phyloP scores from a whole-genome alignment of 2,888 invertebrate species.

The Lacanobia wlatinum region DNA sequence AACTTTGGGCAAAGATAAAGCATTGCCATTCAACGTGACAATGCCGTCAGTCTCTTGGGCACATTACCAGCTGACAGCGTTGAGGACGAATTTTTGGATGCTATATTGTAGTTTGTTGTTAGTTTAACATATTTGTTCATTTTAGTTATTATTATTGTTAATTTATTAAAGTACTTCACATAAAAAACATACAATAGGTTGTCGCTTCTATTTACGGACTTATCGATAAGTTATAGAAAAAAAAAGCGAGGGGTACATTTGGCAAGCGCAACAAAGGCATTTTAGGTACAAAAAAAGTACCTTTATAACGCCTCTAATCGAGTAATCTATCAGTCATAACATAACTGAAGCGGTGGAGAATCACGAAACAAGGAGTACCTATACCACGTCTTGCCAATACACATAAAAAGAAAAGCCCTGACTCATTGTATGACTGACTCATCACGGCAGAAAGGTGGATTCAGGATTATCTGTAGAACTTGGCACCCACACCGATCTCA shows the following conservation, averaged over 20 bases:
- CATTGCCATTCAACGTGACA: too few relatives aligned
- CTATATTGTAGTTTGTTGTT: too few relatives aligned
- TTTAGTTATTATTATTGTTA: too few relatives aligned
- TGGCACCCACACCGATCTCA: too few relatives aligned
- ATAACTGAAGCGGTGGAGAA: constrained; percentile 12
- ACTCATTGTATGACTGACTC: background rate
- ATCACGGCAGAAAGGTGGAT: background rate
- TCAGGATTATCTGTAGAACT: too few relatives aligned
- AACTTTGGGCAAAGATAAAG: too few relatives aligned
- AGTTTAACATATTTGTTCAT: too few relatives aligned
- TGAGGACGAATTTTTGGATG: too few relatives aligned
- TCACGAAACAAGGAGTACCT: background rate
- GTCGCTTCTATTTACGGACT: background rate
- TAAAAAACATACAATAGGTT: constrained; percentile 1
- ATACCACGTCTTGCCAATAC: background rate
- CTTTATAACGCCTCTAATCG: constrained; percentile 15
- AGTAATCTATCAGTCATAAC: constrained; percentile 24
- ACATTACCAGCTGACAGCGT: too few relatives aligned
- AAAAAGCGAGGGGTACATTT: constrained; percentile 22
- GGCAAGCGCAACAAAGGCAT: constrained; percentile 11
- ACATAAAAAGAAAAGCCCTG: background rate
- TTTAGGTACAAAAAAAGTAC: background rate
- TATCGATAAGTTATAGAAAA: background rate
- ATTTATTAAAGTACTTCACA: too few relatives aligned
- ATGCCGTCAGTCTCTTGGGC: too few relatives aligned